A percentile compares a stretch with the other conserved stretches of the same genome.
These are phyloP conservation scores for Athalia rosae DNA, from an alignment of 2,888 invertebrate genomes.

Conservation along the genomic window DNA sequence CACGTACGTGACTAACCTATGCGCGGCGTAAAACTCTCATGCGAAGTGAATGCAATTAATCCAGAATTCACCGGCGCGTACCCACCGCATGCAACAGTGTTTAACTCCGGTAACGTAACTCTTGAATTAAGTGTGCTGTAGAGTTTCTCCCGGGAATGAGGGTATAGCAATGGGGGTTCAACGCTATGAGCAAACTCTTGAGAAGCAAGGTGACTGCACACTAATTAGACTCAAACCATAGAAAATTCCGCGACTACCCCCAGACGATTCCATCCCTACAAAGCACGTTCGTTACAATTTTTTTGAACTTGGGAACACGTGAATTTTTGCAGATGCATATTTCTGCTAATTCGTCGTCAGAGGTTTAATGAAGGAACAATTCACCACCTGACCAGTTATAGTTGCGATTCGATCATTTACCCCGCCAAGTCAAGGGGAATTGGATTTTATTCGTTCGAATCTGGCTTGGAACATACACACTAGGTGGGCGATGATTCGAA, in stretches of 20 bases:
- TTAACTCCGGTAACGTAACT: constrained; percentile 23
- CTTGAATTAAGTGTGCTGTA: constrained; percentile 35
- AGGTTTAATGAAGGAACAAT: too few relatives aligned
- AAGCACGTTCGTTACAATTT: too few relatives aligned
- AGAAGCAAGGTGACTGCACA: constrained; percentile 19
- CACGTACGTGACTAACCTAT: background rate
- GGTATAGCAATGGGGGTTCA: constrained; percentile 4
- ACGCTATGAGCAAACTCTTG: constrained; percentile 27
- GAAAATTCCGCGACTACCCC: background rate
- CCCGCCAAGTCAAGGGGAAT: background rate
- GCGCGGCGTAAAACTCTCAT: constrained; percentile 13
- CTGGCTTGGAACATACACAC: background rate
- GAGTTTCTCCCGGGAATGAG: background rate
- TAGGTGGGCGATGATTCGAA: background rate
- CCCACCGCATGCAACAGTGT: constrained; percentile 23
- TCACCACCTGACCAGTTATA: too few relatives aligned
- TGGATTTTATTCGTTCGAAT: background rate
- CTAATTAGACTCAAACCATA: constrained; percentile 13
- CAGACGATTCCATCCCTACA: too few relatives aligned
- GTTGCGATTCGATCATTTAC: too few relatives aligned
- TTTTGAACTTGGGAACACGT: too few relatives aligned
- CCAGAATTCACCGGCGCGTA: constrained; percentile 29
- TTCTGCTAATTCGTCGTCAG: too few relatives aligned
- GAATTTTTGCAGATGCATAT: too few relatives aligned
- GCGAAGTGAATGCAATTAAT: constrained; percentile 29